These are phyloP conservation scores for Burhinus oedicnemus DNA, from an alignment of 2,113 vertebrate genomes.

Conservation along the genomic window DNA sequence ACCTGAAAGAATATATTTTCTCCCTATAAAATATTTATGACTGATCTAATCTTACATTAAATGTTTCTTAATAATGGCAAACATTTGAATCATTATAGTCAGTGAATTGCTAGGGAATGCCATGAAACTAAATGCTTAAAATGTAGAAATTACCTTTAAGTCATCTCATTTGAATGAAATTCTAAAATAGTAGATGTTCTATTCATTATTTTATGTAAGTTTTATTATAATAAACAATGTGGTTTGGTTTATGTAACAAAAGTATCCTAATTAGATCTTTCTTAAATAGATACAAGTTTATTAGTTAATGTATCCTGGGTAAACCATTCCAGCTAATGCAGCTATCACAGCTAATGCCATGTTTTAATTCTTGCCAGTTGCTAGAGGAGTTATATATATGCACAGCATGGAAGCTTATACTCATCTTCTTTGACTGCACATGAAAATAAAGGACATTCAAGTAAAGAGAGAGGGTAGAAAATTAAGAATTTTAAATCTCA, in stretches of 20 bases:
- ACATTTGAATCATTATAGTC: neutral
- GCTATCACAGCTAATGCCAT: neutral
- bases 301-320: conserved; percentile 24
- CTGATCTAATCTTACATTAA: conserved; percentile 14
- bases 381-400: conserved; percentile 36
- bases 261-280: conserved; percentile 50
- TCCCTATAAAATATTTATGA: conserved; percentile 49
- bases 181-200: conserved; percentile 9
- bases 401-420: conserved; percentile 58
- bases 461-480: conserved; percentile 22
- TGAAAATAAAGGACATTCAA: conserved; percentile 51
- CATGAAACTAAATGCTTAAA: conserved; percentile 43
- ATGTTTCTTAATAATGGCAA: conserved; percentile 46
- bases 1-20: conserved; percentile 20
- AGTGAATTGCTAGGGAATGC: conserved; percentile 8
- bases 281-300: conserved; percentile 47
- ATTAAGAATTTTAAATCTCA: conserved; percentile 44
- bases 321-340: conserved; percentile 53
- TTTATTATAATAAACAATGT: conserved; percentile 34
- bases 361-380: conserved; percentile 54
- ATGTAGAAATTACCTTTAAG: conserved; percentile 48
- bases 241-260: conserved; percentile 37
- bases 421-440: conserved; percentile 53
- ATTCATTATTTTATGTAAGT: conserved; percentile 15
- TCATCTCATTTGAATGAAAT: conserved; percentile 38